A percentile compares a stretch with the other conserved stretches of the same genome.
Conservation (phyloP, 2,797 vertebrate species). For the Coccyzus lansbergi region DNA sequence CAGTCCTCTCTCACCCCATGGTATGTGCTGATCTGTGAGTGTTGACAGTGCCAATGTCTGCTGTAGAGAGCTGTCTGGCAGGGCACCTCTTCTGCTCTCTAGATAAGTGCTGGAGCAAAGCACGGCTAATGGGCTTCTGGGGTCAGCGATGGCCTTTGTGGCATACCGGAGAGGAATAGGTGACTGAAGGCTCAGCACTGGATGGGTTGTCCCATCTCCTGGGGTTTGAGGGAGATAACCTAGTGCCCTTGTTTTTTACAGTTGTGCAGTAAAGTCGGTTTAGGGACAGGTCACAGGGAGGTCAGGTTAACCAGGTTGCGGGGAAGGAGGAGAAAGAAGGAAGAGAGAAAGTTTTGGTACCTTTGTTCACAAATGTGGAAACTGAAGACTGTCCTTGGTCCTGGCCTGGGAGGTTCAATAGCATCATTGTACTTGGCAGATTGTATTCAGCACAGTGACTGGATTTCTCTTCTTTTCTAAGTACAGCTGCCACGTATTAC, state of each 20-base stretch:
- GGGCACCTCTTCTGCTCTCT: background rate
- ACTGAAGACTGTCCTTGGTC: background rate
- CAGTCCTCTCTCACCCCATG: background rate
- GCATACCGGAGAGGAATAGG: background rate
- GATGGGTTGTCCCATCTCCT: background rate
- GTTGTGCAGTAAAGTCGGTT: background rate
- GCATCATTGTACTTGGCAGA: background rate
- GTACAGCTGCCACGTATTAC: background rate
- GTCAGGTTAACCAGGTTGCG: too few relatives aligned
- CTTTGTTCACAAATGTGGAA: background rate
- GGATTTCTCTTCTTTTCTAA: background rate
- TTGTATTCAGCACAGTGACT: background rate
- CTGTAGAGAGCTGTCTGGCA: background rate
- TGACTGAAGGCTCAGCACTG: background rate
- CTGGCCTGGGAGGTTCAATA: background rate
- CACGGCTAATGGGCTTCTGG: accelerated
- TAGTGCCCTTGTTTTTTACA: background rate
- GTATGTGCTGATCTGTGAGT: background rate
- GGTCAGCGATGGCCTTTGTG: background rate
- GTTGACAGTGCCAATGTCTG: background rate
- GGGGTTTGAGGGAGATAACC: background rate
- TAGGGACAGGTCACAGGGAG: background rate
- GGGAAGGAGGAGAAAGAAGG: too few relatives aligned
- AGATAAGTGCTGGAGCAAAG: background rate
- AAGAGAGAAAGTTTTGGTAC: background rate